Evolutionary conservation across 2,888 invertebrate genomes (phyloP), one percentile per base, ranked within the genome.

Genomic region (Barypeithes pellucidus): DNA sequence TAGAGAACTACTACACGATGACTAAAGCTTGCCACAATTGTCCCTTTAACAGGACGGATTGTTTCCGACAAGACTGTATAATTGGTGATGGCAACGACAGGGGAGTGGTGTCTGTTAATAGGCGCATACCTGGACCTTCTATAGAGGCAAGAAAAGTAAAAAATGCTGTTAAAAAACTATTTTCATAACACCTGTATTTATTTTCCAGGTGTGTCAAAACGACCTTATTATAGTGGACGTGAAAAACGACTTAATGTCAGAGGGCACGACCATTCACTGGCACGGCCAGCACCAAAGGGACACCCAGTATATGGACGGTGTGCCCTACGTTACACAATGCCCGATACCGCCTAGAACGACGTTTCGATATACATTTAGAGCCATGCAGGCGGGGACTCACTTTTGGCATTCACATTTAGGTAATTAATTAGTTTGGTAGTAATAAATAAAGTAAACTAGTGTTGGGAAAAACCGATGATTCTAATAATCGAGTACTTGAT

Each of bases 191-290:
- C 5, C 24, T 39, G 16, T 59, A 24, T 33, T 16, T 24, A 36
- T 70, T 18, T 43, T 72, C 18, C 79, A 95, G 93, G 95, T 96
- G 0, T 97, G 97, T 83, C 88, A 93, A 80, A 93, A 94, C n/a
- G 97, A 97, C 82, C 89, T 90, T 29, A 87, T 97, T 2, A 89
- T 94, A 24, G 95, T 96, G 0, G 95, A 96, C 81, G 93, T 96
- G 7, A 90, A 91, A 76, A 97, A 97, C 82, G 89, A 90, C 73
- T 84, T 97, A 84, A 89, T 91, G 82, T 92, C 93, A 0, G 95
- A 95, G 82, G 93, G 92, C 20, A 95, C 95, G 0, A 92, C 94
- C 0, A 91, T 97, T 18, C 97, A 97, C 82, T 97, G 96, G 96
- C 97, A 97, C 82, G 97, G 97, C 0, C 91, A 94, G 81, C 95